phyloP scores from a whole-genome alignment of 1,140 invertebrate genomes.

The Papilio helenus region DNA sequence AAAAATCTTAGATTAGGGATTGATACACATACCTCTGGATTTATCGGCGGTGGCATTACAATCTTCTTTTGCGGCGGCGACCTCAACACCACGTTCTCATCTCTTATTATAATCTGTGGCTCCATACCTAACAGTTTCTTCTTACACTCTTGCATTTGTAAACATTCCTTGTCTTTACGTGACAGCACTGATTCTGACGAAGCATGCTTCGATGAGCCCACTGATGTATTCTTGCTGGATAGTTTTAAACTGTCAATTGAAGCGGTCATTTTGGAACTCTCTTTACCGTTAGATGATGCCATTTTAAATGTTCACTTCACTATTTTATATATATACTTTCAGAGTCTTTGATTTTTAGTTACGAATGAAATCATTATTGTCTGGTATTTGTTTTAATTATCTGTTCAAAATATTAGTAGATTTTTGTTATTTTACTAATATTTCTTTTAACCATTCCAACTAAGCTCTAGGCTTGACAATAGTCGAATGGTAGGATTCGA shows the following conservation, averaged over 20 bases:
- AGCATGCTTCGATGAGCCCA: conserved; percentile 76
- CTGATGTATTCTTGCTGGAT: conserved; percentile 75
- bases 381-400: too few species aligned
- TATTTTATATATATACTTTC: not conserved
- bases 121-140: conserved; percentile 80
- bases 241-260: conserved; percentile 79
- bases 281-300: conserved; percentile 77
- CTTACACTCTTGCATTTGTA: conserved; percentile 80
- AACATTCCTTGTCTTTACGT: conserved; percentile 75
- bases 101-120: conserved; percentile 78
- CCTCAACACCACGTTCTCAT: conserved; percentile 76
- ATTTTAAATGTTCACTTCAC: conserved; percentile 49
- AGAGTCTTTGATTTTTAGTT: not conserved
- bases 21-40: conserved; percentile 78
- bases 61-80: conserved; percentile 82
- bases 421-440: too few species aligned
- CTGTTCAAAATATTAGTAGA: too few species aligned
- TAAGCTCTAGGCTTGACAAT: too few species aligned
- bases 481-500: too few species aligned
- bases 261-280: conserved; percentile 75
- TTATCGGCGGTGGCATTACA: conserved; percentile 74
- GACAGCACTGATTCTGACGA: conserved; percentile 80
- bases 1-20: too few species aligned
- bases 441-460: too few species aligned
- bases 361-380: not conserved